Conservation (phyloP, 1,140 invertebrate genomes). For the Octopus sinensis region DNA sequence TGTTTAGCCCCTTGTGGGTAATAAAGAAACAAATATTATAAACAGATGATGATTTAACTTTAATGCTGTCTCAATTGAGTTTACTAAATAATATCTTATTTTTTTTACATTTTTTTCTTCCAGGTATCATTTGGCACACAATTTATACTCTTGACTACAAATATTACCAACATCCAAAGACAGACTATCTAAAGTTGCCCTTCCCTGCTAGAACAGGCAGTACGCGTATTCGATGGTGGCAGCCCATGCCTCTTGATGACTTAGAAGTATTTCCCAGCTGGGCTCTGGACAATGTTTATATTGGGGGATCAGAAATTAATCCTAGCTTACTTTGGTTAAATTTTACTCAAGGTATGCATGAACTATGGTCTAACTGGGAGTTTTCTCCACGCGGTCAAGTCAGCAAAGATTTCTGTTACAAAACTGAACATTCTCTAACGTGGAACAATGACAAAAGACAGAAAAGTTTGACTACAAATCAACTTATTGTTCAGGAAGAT, state of each 20-base stretch:
- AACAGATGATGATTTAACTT: no score
- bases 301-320: slow-evolving; percentile 58
- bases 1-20: no score
- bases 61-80: no score
- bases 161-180: slow-evolving; percentile 43
- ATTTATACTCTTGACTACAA: slow-evolving; percentile 54
- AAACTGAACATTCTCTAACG: slow-evolving; percentile 33
- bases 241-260: slow-evolving; percentile 38
- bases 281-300: slow-evolving; percentile 58
- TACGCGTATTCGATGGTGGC: slow-evolving; percentile 56
- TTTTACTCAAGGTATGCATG: slow-evolving; percentile 40
- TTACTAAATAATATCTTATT: no score
- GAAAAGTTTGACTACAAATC: slow-evolving; percentile 54
- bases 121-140: slow-evolving; percentile 57
- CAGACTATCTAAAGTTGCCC: slow-evolving; percentile 56
- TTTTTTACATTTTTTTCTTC: not conserved
- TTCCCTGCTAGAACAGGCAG: slow-evolving; percentile 46
- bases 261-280: slow-evolving; percentile 44
- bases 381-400: slow-evolving; percentile 52
- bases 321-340: slow-evolving; percentile 51
- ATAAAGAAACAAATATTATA: no score
- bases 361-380: slow-evolving; percentile 46
- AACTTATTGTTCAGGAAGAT: slow-evolving; percentile 55
- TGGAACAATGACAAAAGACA: slow-evolving; percentile 46
- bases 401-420: slow-evolving; percentile 29